phyloP scores from a whole-genome alignment of 2,113 vertebrate species.

The Eulemur macaco region DNA sequence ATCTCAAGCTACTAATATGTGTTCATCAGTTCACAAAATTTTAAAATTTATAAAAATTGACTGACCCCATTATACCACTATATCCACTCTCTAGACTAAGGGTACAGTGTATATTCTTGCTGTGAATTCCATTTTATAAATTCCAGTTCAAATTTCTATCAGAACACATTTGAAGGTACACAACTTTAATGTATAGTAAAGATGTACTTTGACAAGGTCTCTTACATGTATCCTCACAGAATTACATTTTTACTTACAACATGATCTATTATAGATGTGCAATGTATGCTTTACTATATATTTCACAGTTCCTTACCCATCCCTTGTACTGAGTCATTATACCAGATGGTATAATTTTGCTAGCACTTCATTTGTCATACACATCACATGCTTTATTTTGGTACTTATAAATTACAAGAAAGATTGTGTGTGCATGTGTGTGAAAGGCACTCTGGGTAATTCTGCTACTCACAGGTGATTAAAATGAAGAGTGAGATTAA shows the following conservation, averaged over 20 bases:
- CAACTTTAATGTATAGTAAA: not conserved
- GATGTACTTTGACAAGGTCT: not conserved
- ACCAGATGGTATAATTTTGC: slow-evolving; percentile 81
- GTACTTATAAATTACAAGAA: slow-evolving; percentile 67
- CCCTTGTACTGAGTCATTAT: slow-evolving; percentile 78
- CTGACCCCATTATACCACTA: not conserved
- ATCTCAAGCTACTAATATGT: not conserved
- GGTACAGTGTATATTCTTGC: not conserved
- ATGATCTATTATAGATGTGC: slow-evolving; percentile 57
- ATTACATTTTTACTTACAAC: slow-evolving; percentile 53
- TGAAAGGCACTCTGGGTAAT: not conserved
- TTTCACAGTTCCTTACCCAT: slow-evolving; percentile 81
- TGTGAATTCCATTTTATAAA: not conserved
- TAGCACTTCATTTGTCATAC: slow-evolving; percentile 74
- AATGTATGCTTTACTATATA: slow-evolving; percentile 59
- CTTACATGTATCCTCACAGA: slow-evolving; percentile 29
- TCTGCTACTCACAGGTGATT: slow-evolving; percentile 67
- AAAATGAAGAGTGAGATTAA: slow-evolving; percentile 72
- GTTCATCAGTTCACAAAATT: not conserved
- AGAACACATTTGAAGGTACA: slow-evolving; percentile 28
- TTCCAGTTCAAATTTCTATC: not conserved
- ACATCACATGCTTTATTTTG: slow-evolving; percentile 71
- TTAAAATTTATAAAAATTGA: not conserved
- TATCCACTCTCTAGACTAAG: not conserved
- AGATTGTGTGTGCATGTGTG: not conserved